Evolutionary conservation across 2,797 vertebrate species (phyloP).

Genomic region (Peromyscus eremicus): DNA sequence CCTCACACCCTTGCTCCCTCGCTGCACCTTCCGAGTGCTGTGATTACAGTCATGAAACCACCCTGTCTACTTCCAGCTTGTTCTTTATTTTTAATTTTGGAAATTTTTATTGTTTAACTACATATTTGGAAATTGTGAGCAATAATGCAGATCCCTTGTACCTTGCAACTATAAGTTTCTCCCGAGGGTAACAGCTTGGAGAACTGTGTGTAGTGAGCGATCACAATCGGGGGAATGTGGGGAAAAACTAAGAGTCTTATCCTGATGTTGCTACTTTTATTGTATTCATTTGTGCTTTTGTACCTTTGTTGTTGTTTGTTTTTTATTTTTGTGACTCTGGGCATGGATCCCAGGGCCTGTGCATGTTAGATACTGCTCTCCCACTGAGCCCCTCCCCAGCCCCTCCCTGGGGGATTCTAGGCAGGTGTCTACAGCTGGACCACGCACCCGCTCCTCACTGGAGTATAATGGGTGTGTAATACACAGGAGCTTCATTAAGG

Average conservation of each 20-base stretch:
- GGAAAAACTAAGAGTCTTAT: not conserved
- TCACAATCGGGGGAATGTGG: not conserved
- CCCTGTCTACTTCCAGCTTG: not conserved
- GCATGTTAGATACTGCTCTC: not conserved
- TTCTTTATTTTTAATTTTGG: not conserved
- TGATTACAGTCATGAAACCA: not conserved
- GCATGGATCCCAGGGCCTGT: not conserved
- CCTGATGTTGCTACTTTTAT: not conserved
- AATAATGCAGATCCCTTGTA: not conserved
- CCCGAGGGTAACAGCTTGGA: not conserved
- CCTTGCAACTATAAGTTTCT: not conserved
- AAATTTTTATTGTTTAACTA: not conserved
- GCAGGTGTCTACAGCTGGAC: too few species aligned
- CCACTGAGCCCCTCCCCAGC: too few species aligned
- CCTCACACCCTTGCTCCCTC: not conserved
- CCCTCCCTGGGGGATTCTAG: too few species aligned
- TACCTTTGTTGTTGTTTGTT: too few species aligned
- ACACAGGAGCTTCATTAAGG: not conserved
- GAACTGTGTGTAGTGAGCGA: not conserved
- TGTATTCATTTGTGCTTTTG: not conserved
- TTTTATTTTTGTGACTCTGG: not conserved
- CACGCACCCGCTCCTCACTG: too few species aligned
- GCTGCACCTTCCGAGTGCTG: too few species aligned
- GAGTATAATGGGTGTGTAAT: not conserved
- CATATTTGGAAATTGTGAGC: not conserved